These are phyloP conservation scores for Phymastichus coffea DNA, from an alignment of 1,140 invertebrate genomes.

Conservation along the genomic window DNA sequence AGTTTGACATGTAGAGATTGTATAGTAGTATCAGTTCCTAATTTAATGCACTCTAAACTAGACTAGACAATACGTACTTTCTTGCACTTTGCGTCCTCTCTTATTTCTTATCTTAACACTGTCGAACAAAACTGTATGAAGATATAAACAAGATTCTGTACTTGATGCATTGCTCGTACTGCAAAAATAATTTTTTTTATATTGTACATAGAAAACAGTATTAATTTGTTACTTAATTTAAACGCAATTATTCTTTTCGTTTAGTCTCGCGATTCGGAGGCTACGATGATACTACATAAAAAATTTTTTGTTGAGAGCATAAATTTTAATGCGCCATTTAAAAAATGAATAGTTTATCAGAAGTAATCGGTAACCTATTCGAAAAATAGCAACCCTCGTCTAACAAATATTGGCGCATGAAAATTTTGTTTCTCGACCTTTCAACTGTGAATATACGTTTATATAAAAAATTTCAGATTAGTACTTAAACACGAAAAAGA, in stretches of 20 bases:
- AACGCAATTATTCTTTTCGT: conserved; percentile 4
- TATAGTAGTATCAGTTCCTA: conserved; percentile 4
- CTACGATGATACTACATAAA: conserved; percentile 3
- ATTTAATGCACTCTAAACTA: background rate
- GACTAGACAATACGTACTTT: background rate
- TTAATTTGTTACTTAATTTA: conserved; percentile 23
- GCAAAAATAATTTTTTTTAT: conserved; percentile 3
- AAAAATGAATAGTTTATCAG: too few relatives aligned
- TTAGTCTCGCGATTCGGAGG: conserved; percentile 3
- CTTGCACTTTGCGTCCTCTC: conserved; percentile 1
- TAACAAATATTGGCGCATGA: too few relatives aligned
- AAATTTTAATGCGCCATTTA: background rate
- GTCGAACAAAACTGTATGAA: background rate
- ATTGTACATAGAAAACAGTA: conserved; percentile 25
- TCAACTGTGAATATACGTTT: too few relatives aligned
- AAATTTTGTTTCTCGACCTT: too few relatives aligned
- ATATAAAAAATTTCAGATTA: conserved; percentile 1
- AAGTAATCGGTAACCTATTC: too few relatives aligned
- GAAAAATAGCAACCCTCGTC: too few relatives aligned
- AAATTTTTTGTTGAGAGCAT: conserved; percentile 2
- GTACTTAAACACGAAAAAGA: background rate
- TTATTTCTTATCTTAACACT: conserved; percentile 11
- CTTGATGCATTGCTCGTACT: conserved; percentile 3
- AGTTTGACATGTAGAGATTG: conserved; percentile 1
- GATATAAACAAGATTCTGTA: conserved; percentile 8